Evolutionary conservation across 2,113 vertebrate genomes (phyloP).

Genomic region (Kryptolebias marmoratus): DNA sequence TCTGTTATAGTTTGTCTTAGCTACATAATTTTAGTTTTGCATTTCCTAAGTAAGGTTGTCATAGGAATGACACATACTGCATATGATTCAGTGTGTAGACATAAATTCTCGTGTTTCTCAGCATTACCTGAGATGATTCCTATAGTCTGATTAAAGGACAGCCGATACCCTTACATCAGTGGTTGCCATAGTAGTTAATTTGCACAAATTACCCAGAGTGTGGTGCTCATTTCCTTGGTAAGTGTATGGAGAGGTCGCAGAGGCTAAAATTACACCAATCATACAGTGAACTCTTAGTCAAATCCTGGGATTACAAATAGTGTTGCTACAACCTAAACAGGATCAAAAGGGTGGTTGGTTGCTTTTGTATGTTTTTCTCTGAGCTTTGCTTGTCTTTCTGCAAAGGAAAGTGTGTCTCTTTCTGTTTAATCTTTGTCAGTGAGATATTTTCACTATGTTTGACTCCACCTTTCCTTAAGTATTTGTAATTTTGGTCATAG

Average conservation of each 20-base stretch:
- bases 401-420: background rate
- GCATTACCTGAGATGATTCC: conserved; percentile 38
- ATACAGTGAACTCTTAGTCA: conserved; percentile 52
- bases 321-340: conserved; percentile 18
- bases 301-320: conserved; percentile 53
- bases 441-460: background rate
- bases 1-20: too few relatives aligned
- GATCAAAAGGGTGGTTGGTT: conserved; percentile 27
- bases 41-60: conserved; percentile 20
- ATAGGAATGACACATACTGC: background rate
- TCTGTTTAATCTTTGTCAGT: conserved; percentile 8
- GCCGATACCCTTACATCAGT: conserved; percentile 57
- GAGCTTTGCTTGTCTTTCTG: background rate
- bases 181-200: conserved; percentile 63
- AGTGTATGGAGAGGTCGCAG: conserved; percentile 58
- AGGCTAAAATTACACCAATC: conserved; percentile 57
- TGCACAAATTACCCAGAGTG: conserved; percentile 67
- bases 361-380: background rate
- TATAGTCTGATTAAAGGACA: conserved; percentile 68
- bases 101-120: conserved; percentile 62
- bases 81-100: conserved; percentile 16
- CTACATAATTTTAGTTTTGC: background rate
- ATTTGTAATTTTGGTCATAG: conserved; percentile 9
- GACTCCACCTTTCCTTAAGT: background rate
- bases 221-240: conserved; percentile 70